Evolutionary conservation across 2,888 invertebrate genomes (phyloP).

Genomic region (Disparrhopalites patrizii): DNA sequence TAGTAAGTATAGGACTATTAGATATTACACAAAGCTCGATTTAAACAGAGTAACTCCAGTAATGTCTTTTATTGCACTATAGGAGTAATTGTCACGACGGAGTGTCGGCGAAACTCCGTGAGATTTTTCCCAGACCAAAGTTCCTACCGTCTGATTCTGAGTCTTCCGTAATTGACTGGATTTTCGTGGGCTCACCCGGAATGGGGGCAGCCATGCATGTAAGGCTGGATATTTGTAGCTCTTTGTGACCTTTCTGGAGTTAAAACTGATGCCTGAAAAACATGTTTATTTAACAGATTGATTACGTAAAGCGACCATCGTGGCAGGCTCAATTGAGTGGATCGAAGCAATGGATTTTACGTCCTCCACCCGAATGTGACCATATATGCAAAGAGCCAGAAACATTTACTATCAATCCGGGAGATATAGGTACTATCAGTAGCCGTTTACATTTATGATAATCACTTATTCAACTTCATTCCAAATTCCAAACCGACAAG

Average conservation of each 20-base stretch:
- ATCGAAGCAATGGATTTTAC: conserved; percentile 78
- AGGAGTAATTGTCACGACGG: conserved; percentile 86
- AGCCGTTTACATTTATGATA: conserved; percentile 79
- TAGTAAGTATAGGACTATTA: conserved; percentile 38
- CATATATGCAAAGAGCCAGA: conserved; percentile 64
- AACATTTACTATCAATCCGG: conserved; percentile 72
- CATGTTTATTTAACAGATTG: conserved; percentile 62
- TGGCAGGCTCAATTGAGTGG: conserved; percentile 91
- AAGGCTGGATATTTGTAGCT: conserved; percentile 51
- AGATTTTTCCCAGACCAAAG: conserved; percentile 73
- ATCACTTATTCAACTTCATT: not conserved
- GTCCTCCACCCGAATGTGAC: conserved; percentile 84
- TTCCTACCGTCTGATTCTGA: conserved; percentile 87
- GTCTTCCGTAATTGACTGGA: conserved; percentile 80
- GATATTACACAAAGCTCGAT: not conserved
- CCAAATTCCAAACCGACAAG: too few relatives aligned
- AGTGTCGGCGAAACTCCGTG: conserved; percentile 66
- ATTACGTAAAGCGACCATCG: conserved; percentile 84
- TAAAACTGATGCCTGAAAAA: not conserved
- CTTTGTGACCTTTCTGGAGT: not conserved
- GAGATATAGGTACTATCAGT: conserved; percentile 64
- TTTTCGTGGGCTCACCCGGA: conserved; percentile 80
- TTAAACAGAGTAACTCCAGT: not conserved
- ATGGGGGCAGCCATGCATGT: conserved; percentile 88
- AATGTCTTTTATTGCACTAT: too few relatives aligned